phyloP scores from a whole-genome alignment of 2,888 invertebrate genomes.

The Trypoxylon attenuatum region DNA sequence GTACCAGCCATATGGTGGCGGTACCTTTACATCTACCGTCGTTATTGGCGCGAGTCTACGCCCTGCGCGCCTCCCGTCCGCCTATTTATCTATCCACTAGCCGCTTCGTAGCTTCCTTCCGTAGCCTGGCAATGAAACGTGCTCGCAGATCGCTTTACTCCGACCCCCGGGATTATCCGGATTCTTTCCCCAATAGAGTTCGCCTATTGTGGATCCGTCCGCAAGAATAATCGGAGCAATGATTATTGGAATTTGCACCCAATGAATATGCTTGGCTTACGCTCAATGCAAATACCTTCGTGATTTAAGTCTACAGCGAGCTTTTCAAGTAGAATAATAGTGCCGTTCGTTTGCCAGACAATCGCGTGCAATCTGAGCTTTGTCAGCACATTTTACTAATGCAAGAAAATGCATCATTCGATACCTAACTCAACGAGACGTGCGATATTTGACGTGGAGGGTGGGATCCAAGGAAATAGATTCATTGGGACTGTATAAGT shows the following conservation, averaged over 20 bases:
- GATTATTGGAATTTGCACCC: background rate
- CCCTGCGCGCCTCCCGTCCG: conserved; percentile 24
- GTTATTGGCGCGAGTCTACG: conserved; percentile 56
- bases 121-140: conserved; percentile 36
- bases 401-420: no score
- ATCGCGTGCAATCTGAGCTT: background rate
- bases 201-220: background rate
- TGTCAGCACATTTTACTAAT: conserved; percentile 16
- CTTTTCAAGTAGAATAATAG: background rate
- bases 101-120: conserved; percentile 9
- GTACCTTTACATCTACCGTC: conserved; percentile 66
- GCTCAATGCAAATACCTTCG: background rate
- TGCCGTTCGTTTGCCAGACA: no score
- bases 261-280: background rate
- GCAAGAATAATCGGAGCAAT: background rate
- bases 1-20: conserved; percentile 66
- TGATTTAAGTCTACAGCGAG: background rate
- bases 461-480: background rate
- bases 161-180: conserved; percentile 2
- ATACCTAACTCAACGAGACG: no score
- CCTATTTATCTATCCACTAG: conserved; percentile 35
- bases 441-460: no score
- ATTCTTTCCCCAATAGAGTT: conserved; percentile 3
- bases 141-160: conserved; percentile 14
- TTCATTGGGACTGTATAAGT: background rate